These are phyloP conservation scores for Lepidochrysops patricia DNA, from an alignment of 2,888 invertebrate genomes.

Conservation along the genomic window DNA sequence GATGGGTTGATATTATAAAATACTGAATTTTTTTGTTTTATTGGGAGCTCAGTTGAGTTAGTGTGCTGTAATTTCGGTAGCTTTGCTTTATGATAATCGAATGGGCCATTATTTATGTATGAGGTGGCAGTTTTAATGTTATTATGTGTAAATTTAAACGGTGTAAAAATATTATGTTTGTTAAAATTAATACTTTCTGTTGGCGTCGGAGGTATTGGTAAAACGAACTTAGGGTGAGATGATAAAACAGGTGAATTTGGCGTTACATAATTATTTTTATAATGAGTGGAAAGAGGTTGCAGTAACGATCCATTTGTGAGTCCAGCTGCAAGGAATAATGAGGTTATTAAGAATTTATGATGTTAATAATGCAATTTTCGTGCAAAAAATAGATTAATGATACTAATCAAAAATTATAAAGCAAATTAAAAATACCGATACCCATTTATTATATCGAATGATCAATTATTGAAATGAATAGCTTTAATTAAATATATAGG, in stretches of 20 bases:
- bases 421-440: not conserved
- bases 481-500: not conserved
- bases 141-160: slow-evolving; percentile 41
- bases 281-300: slow-evolving; percentile 35
- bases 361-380: slow-evolving; percentile 25
- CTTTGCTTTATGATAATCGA: slow-evolving; percentile 14
- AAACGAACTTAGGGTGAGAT: slow-evolving; percentile 32
- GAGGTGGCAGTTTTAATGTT: slow-evolving; percentile 35
- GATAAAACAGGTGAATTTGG: slow-evolving; percentile 36
- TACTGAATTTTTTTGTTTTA: not conserved
- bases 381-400: slow-evolving; percentile 1
- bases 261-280: slow-evolving; percentile 46
- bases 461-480: slow-evolving; percentile 13
- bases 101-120: slow-evolving; percentile 34
- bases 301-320: slow-evolving; percentile 37
- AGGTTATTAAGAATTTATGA: slow-evolving; percentile 33
- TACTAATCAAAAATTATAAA: not conserved
- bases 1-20: not conserved
- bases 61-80: slow-evolving; percentile 14
- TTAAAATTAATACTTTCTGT: slow-evolving; percentile 40
- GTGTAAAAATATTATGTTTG: slow-evolving; percentile 38
- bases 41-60: not conserved
- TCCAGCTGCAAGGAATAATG: slow-evolving; percentile 62
- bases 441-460: not conserved
- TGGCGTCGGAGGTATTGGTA: slow-evolving; percentile 33